Percentiles rank a stretch among this genome's conserved stretches.
phyloP scores from a whole-genome alignment of 2,888 invertebrate genomes.

The Apotomis turbidana region DNA sequence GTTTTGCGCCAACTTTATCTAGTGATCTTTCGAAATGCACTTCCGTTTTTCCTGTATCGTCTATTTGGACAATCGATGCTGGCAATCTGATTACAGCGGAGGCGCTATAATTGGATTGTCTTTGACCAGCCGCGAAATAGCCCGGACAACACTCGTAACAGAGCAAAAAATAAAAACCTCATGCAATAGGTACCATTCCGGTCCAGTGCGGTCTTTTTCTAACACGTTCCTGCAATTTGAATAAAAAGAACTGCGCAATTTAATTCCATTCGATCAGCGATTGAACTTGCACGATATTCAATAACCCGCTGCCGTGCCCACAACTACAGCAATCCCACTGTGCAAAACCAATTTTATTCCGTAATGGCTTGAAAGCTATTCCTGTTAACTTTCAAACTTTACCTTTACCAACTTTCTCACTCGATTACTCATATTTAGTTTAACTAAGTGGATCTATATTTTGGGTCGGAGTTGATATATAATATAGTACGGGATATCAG shows the following conservation, averaged over 20 bases:
- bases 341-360: conserved; percentile 54
- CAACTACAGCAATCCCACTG: conserved; percentile 28
- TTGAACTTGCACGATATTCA: conserved; percentile 41
- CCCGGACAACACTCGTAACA: conserved; percentile 11
- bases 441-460: conserved; percentile 3
- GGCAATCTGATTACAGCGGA: conserved; percentile 51
- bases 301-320: conserved; percentile 36
- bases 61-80: conserved; percentile 45
- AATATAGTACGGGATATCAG: too few species aligned
- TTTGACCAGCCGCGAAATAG: conserved; percentile 35
- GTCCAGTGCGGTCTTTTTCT: conserved; percentile 17
- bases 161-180: conserved; percentile 1
- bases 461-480: too few species aligned
- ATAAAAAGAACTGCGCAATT: conserved; percentile 30
- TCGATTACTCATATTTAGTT: conserved; percentile 25
- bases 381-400: conserved; percentile 53
- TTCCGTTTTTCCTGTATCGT: conserved; percentile 37
- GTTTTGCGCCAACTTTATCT: conserved; percentile 4
- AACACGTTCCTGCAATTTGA: conserved; percentile 23
- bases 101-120: conserved; percentile 56
- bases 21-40: conserved; percentile 32
- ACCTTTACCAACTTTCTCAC: conserved; percentile 46
- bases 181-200: conserved; percentile 18
- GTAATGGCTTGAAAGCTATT: conserved; percentile 51
- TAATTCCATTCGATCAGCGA: conserved; percentile 37